Evolutionary conservation across 2,888 invertebrate genomes (phyloP).

Genomic region (Hypomecis atomaria): DNA sequence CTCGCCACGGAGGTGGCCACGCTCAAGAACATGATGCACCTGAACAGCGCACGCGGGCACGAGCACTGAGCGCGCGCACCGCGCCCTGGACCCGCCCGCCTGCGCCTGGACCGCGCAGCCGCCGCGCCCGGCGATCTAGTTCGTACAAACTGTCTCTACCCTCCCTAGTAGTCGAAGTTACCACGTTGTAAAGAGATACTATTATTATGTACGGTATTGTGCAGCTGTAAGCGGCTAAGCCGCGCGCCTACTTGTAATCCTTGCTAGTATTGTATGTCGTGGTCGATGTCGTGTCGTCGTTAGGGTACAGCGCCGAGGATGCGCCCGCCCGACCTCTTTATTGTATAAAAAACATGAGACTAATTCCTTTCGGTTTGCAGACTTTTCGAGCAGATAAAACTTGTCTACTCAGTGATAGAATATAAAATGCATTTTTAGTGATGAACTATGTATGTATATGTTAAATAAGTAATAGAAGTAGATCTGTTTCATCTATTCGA

Average conservation of each 20-base stretch:
- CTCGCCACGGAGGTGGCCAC: constrained; percentile 96
- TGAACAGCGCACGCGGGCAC: constrained; percentile 81
- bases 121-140: constrained; percentile 48
- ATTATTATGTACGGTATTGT: constrained; percentile 70
- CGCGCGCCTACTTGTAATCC: constrained; percentile 76
- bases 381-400: constrained; percentile 84
- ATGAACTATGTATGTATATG: constrained; percentile 78
- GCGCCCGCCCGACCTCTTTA: constrained; percentile 50
- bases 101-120: constrained; percentile 63
- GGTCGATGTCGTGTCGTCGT: constrained; percentile 62
- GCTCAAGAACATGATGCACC: constrained; percentile 92
- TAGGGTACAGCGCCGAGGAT: constrained; percentile 53
- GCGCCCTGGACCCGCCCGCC: constrained; percentile 47
- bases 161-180: constrained; percentile 76
- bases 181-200: constrained; percentile 77
- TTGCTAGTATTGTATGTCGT: constrained; percentile 79
- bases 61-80: constrained; percentile 72
- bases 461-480: constrained; percentile 76
- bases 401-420: constrained; percentile 82
- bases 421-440: constrained; percentile 83
- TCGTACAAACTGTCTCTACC: constrained; percentile 77
- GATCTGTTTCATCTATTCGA: constrained; percentile 85
- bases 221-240: constrained; percentile 80
- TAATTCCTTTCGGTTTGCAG: constrained; percentile 73
- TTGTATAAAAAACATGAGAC: constrained; percentile 66